Evolutionary conservation across 2,113 vertebrate species (phyloP).

Genomic region (Tachuris rubrigastra): DNA sequence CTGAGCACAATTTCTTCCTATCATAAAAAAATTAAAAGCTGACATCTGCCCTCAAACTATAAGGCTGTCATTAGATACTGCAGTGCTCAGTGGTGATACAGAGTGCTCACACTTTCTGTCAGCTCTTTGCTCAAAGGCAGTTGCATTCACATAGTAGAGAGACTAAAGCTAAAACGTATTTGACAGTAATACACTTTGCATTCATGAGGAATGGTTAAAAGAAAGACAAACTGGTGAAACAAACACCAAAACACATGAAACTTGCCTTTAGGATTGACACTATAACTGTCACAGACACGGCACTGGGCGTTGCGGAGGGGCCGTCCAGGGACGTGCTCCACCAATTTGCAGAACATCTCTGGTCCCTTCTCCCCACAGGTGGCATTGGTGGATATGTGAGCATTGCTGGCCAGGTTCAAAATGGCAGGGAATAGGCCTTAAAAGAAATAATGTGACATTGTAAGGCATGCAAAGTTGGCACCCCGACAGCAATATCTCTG

Average conservation of each 20-base stretch:
- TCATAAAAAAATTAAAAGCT: not conserved
- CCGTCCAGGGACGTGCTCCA: conserved; percentile 90
- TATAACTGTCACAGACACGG: conserved; percentile 82
- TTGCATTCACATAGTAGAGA: not conserved
- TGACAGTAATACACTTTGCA: not conserved
- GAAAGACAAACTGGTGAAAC: not conserved
- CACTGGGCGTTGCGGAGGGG: conserved; percentile 89
- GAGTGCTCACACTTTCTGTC: fast-evolving
- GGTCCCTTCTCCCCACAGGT: conserved; percentile 89
- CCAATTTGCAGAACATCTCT: conserved; percentile 94
- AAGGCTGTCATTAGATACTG: not conserved
- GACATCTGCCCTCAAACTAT: not conserved
- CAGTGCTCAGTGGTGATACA: not conserved
- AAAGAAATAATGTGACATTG: not conserved
- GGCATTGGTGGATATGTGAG: conserved; percentile 88
- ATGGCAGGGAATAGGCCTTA: conserved; percentile 95
- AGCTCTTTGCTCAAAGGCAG: not conserved
- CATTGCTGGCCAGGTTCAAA: conserved; percentile 91
- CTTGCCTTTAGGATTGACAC: conserved; percentile 85
- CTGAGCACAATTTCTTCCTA: not conserved
- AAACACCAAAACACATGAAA: not conserved
- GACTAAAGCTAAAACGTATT: not conserved
- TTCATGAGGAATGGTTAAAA: not conserved
- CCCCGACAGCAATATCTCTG: too few relatives aligned
- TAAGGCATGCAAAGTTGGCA: not conserved